These are phyloP conservation scores for Rotaria socialis DNA, from an alignment of 2,888 invertebrate genomes.

Conservation along the genomic window DNA sequence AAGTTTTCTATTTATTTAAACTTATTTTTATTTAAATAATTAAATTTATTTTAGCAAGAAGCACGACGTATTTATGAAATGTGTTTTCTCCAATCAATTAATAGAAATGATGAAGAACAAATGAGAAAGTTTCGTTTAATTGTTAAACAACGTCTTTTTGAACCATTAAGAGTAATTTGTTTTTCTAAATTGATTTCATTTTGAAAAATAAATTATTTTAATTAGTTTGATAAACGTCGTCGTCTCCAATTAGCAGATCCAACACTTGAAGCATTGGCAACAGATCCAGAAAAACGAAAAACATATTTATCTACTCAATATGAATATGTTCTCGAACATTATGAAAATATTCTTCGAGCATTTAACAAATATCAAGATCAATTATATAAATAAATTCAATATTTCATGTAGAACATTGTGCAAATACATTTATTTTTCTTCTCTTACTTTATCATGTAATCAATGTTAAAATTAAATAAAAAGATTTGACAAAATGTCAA, in stretches of 20 bases:
- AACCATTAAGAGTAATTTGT: background rate
- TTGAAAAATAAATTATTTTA: background rate
- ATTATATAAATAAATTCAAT: background rate
- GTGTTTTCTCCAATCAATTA: constrained; percentile 65
- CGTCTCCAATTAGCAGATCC: background rate
- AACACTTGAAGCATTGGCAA: background rate
- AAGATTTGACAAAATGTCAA: background rate
- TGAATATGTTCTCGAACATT: background rate
- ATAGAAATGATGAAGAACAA: background rate
- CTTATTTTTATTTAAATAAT: no score
- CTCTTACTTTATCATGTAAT: background rate
- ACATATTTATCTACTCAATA: background rate
- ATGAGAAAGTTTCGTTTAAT: background rate
- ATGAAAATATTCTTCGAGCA: background rate
- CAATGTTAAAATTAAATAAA: background rate
- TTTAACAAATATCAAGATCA: background rate
- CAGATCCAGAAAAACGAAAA: background rate
- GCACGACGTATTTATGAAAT: constrained; percentile 79
- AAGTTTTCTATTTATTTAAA: no score
- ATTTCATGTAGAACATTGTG: background rate
- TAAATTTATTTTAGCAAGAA: constrained; percentile 53
- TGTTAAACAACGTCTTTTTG: background rate
- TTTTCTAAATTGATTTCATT: background rate
- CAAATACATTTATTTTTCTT: constrained; percentile 5
- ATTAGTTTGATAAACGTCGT: constrained; percentile 2